Percentiles rank a stretch among this genome's conserved stretches.
phyloP scores from a whole-genome alignment of 2,888 invertebrate genomes.

The Troides aeacus region DNA sequence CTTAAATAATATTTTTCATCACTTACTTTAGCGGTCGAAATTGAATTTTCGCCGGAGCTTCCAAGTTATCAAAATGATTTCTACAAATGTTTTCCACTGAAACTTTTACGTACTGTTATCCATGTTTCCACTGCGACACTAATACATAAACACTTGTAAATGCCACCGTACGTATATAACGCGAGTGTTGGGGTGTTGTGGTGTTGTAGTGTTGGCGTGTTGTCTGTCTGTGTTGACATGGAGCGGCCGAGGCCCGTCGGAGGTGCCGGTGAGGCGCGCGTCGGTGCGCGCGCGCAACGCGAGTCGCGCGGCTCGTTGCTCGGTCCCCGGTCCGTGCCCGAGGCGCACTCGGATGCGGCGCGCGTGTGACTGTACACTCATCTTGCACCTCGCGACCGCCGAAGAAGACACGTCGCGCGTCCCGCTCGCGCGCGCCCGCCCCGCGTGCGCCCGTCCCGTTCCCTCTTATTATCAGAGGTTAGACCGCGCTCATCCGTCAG shows the following conservation, averaged over 20 bases:
- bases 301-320: conserved; percentile 64
- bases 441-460: conserved; percentile 55
- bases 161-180: conserved; percentile 32
- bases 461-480: conserved; percentile 77
- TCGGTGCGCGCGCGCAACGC: conserved; percentile 68
- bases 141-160: conserved; percentile 47
- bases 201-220: no score
- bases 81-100: conserved; percentile 45
- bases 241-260: conserved; percentile 34
- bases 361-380: conserved; percentile 79
- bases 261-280: conserved; percentile 53
- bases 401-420: conserved; percentile 72
- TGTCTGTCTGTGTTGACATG: conserved; percentile 20
- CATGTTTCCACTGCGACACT: conserved; percentile 44
- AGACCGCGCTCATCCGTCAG: conserved; percentile 77
- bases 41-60: conserved; percentile 39
- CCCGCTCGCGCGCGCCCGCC: conserved; percentile 47
- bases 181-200: background rate
- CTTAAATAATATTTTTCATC: background rate
- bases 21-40: conserved; percentile 45
- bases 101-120: conserved; percentile 47
- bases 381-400: conserved; percentile 78
- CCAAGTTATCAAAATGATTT: conserved; percentile 42
- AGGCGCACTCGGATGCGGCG: conserved; percentile 76
- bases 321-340: conserved; percentile 67